Conservation (phyloP, 64 coral and sea anemone genomes). For the Pocillopora damicornis region DNA sequence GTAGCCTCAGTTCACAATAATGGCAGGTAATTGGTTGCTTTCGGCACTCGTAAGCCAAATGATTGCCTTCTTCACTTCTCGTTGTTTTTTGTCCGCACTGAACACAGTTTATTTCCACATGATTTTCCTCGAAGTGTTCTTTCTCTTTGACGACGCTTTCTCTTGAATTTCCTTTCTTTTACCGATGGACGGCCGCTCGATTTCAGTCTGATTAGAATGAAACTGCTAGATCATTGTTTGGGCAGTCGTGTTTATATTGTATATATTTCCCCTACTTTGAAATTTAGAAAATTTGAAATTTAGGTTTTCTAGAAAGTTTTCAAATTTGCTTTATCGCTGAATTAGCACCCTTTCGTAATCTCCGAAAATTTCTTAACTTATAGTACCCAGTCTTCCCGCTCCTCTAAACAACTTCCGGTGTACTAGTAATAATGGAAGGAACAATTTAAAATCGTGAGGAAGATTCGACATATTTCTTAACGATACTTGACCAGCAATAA, state of each 20-base stretch:
- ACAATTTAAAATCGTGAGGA: too few species aligned
- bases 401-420: too few species aligned
- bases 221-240: neutral
- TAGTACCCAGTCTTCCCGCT: too few species aligned
- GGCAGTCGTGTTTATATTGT: neutral
- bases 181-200: neutral
- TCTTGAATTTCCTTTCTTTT: neutral
- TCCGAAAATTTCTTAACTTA: neutral
- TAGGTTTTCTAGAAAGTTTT: neutral
- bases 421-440: too few species aligned
- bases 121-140: slow-evolving; percentile 42
- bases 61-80: slow-evolving; percentile 30
- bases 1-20: slow-evolving; percentile 12
- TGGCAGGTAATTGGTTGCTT: neutral
- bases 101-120: slow-evolving; percentile 23
- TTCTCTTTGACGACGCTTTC: neutral
- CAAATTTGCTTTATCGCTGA: neutral
- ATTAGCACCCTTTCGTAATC: neutral
- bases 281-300: too few species aligned
- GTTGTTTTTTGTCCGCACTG: slow-evolving; percentile 33
- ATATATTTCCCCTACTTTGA: neutral
- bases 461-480: too few species aligned
- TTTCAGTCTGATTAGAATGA: neutral
- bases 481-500: too few species aligned
- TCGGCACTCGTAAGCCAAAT: slow-evolving; percentile 14